Evolutionary conservation across 30 jellyfish, hydroid and myxozoan species (phyloP), one percentile per base, ranked within the genome.

Genomic region (Turritopsis dohrnii): DNA sequence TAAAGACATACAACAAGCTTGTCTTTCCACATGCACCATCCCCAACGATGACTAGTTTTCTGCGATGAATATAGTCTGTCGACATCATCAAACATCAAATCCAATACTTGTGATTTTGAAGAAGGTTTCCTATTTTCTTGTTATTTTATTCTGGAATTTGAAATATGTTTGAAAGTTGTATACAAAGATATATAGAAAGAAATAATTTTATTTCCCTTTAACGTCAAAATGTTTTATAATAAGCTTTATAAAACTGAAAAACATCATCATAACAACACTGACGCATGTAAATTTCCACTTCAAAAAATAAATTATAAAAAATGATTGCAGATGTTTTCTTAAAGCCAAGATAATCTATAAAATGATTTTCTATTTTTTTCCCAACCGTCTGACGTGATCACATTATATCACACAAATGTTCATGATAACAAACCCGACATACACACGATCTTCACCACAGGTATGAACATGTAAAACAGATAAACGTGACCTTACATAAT

Each of bases 1-100:
- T 87, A 94, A 89, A 95, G 8, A 89, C 97, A 65, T 86, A 91
- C 89, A 95, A 52, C 66, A 95, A 90, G 81, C 99, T 91, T 23
- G 99, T 95, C 86, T 95, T 95, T 29, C 99, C 99, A 86, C 99
- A 95, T 4, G 99, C 99, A 71, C 99, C 98, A 85, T 95, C 99
- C 16, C 99, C 99, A 80, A 95, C 99, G 23, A 95, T 90, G 30
- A 95, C 97, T 65, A 95, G 76, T 72, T 95, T 95, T 80, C 90
- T 84, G 41, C 99, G 81, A 83, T 82, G 76, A 52, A 82, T 54
- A 1, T 53, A 66, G 23, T 60, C 71, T 25, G 73, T 25, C 71
- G 28, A 26, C 28, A 69, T 69, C 13, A 3, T 41, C 60, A 41
- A 41, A 13, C 8, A 69, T 13, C 60, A 41, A 41, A 13, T n/a